A percentile compares a stretch with the other conserved stretches of the same genome.
Conservation (phyloP, 2,888 invertebrate genomes). For the Calameuta idolon region DNA sequence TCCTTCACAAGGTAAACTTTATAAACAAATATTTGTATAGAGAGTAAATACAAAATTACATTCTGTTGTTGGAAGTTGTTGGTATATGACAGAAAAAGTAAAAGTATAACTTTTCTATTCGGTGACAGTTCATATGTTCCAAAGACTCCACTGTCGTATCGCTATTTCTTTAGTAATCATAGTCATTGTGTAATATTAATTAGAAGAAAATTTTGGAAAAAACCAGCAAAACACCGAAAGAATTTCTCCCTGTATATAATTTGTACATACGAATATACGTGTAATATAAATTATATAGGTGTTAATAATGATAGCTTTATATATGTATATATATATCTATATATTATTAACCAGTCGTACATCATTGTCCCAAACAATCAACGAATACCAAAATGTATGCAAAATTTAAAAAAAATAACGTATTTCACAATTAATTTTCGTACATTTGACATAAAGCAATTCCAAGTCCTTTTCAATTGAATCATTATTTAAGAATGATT, state of each 20-base stretch:
- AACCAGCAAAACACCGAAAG: background rate
- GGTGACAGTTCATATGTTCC: background rate
- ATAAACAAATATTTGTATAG: background rate
- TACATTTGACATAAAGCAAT: background rate
- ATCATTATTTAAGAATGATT: no score
- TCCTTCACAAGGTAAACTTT: no score
- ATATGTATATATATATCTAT: background rate
- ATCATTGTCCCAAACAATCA: background rate
- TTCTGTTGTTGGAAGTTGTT: background rate
- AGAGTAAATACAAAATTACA: background rate
- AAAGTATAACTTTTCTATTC: background rate
- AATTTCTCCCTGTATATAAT: constrained; percentile 51
- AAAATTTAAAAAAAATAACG: background rate
- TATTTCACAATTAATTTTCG: background rate
- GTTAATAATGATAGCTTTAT: constrained; percentile 13
- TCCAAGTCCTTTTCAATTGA: background rate
- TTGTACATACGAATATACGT: constrained; percentile 48
- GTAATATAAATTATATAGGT: constrained; percentile 42
- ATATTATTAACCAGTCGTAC: background rate
- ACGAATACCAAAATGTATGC: background rate
- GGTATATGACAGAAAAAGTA: background rate
- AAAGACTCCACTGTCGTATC: background rate
- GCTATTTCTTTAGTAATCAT: background rate
- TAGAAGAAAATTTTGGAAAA: background rate
- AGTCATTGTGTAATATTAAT: background rate